These are phyloP conservation scores for Noctua fimbriata DNA, from an alignment of 2,888 invertebrate species.

Conservation along the genomic window DNA sequence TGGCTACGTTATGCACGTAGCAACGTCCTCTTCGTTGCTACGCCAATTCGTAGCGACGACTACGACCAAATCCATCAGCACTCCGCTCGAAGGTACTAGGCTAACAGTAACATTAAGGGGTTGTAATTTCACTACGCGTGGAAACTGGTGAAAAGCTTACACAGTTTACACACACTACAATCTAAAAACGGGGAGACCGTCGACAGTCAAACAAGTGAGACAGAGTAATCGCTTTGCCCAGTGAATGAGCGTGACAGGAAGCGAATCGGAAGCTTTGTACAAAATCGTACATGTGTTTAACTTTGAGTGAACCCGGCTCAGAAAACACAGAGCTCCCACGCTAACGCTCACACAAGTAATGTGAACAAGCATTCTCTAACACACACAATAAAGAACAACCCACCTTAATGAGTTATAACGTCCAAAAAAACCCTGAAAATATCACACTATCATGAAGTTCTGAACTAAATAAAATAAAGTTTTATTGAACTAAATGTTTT, in stretches of 20 bases:
- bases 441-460: neutral
- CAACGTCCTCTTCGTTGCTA: slow-evolving; percentile 11
- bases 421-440: neutral
- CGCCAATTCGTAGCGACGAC: slow-evolving; percentile 4
- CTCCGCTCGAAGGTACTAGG: slow-evolving; percentile 39
- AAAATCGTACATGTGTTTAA: neutral
- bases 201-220: slow-evolving; percentile 16
- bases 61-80: slow-evolving; percentile 12
- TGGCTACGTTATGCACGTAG: neutral
- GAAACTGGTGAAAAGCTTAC: neutral
- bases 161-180: slow-evolving; percentile 3
- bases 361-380: neutral
- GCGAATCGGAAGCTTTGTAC: neutral
- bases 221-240: slow-evolving; percentile 17
- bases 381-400: neutral
- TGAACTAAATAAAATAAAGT: neutral
- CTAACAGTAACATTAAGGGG: slow-evolving; percentile 20
- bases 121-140: slow-evolving; percentile 5
- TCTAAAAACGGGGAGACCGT: neutral
- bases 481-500: neutral
- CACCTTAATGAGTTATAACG: neutral
- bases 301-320: neutral
- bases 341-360: neutral
- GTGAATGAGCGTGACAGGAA: slow-evolving; percentile 7
- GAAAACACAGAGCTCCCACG: neutral